Percentiles rank a stretch among this genome's conserved stretches.
phyloP scores from a whole-genome alignment of 1,140 invertebrate genomes.

The Lepidurus packardi region DNA sequence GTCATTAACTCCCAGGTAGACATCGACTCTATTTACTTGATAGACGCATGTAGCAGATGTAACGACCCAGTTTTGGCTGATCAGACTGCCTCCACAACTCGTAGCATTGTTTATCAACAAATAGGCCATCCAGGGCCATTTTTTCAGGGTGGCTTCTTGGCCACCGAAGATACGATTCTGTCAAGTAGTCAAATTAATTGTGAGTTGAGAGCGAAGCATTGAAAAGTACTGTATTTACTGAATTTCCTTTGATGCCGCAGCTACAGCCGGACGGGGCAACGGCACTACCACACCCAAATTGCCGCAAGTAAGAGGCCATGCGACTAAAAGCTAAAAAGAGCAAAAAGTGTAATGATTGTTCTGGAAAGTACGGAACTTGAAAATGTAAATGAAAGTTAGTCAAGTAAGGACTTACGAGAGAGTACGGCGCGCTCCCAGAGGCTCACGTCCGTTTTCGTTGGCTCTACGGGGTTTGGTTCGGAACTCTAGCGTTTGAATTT shows the following conservation, averaged over 20 bases:
- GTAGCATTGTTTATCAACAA: neutral
- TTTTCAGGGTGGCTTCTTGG: neutral
- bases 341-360: too few species aligned
- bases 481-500: too few species aligned
- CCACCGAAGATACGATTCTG: constrained; percentile 31
- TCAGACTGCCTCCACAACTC: constrained; percentile 46
- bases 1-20: constrained; percentile 23
- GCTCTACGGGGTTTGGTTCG: too few species aligned
- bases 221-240: neutral
- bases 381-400: neutral
- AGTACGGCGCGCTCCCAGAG: too few species aligned
- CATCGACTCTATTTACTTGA: neutral
- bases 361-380: neutral
- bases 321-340: neutral
- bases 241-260: neutral
- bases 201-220: neutral
- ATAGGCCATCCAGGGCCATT: constrained; percentile 31
- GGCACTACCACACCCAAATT: neutral
- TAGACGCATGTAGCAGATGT: constrained; percentile 46
- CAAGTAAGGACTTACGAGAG: neutral
- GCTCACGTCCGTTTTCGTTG: too few species aligned
- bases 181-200: neutral
- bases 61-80: constrained; percentile 45
- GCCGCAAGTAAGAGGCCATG: neutral
- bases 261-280: neutral